Conservation (phyloP, 2,797 vertebrate genomes). For the Hyperoplus immaculatus region DNA sequence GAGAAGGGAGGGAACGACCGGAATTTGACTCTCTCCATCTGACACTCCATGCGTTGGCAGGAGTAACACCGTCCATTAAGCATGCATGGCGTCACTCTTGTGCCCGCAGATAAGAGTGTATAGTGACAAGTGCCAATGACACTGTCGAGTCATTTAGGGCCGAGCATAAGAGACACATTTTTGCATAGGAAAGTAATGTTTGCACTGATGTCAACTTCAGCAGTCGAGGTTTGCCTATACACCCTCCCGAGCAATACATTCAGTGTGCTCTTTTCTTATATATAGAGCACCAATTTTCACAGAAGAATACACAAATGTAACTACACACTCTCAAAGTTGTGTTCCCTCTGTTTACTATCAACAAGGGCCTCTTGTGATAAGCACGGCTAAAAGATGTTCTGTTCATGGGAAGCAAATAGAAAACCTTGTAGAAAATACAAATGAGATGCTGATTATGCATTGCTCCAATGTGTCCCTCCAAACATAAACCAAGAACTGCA, state of each 20-base stretch:
- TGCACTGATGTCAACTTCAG: neutral
- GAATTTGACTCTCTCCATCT: slow-evolving; percentile 62
- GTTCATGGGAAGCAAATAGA: slow-evolving; percentile 5
- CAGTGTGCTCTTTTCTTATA: neutral
- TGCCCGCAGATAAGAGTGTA: slow-evolving; percentile 21
- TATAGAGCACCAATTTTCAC: neutral
- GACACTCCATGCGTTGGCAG: slow-evolving; percentile 54
- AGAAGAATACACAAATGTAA: neutral
- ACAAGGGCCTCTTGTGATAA: slow-evolving; percentile 1
- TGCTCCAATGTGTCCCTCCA: neutral
- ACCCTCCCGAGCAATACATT: neutral
- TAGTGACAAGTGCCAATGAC: slow-evolving; percentile 36
- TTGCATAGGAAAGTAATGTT: neutral
- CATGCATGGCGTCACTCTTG: slow-evolving; percentile 49
- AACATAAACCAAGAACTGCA: slow-evolving; percentile 3
- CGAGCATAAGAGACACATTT: neutral
- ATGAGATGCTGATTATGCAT: slow-evolving; percentile 24
- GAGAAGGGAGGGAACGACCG: slow-evolving; percentile 49
- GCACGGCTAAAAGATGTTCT: neutral
- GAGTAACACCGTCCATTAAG: slow-evolving; percentile 65
- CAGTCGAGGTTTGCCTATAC: neutral
- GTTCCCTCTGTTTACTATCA: neutral
- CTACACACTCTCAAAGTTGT: slow-evolving; percentile 3
- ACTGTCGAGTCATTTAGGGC: slow-evolving; percentile 5
- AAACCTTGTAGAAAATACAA: slow-evolving; percentile 15